phyloP scores from a whole-genome alignment of 2,888 invertebrate genomes.

The Cerastoderma edule region DNA sequence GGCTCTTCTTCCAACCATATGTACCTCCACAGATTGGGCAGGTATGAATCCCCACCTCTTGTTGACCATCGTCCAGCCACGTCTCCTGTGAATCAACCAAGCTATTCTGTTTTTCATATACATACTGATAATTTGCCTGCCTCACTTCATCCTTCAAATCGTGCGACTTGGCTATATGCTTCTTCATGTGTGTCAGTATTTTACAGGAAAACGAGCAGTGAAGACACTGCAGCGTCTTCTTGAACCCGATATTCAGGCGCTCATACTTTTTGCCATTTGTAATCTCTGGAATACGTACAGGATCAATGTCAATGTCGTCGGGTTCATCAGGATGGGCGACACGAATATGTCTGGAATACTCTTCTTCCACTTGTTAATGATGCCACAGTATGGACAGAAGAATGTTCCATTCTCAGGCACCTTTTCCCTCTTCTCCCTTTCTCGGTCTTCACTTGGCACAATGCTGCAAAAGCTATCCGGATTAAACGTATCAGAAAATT shows the following conservation, averaged over 20 bases:
- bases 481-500: not conserved
- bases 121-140: not conserved
- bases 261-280: not conserved
- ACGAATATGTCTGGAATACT: conserved; percentile 32
- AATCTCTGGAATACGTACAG: not conserved
- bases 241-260: conserved; percentile 5
- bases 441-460: not conserved
- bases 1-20: conserved; percentile 49
- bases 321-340: conserved; percentile 27
- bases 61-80: not conserved
- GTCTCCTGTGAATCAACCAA: not conserved
- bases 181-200: not conserved
- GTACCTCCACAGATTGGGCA: conserved; percentile 32
- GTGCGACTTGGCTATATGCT: not conserved
- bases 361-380: conserved; percentile 35
- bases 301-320: conserved; percentile 15
- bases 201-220: conserved; percentile 11
- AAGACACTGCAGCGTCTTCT: conserved; percentile 5
- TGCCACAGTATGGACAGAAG: conserved; percentile 32
- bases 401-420: conserved; percentile 8
- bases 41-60: not conserved
- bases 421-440: not conserved
- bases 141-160: not conserved
- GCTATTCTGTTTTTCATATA: not conserved
- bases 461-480: not conserved